Evolutionary conservation across 2,113 vertebrate species (phyloP), one percentile per base, ranked within the genome.

Genomic region (Sardina pilchardus): DNA sequence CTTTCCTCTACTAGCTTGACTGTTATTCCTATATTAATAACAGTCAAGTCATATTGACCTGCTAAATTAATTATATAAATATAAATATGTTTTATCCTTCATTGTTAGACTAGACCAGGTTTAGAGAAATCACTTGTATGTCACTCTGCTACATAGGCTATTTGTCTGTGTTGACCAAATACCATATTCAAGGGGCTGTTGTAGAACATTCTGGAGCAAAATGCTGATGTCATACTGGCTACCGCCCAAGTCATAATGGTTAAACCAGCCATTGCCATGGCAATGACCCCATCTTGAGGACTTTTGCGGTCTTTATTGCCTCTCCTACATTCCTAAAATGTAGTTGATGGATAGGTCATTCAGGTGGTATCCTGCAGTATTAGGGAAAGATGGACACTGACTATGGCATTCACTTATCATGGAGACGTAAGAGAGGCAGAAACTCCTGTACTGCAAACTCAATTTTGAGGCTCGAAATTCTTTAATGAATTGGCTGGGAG

Each of bases 401-500:
- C 71, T 14, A 36, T 12, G 14, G 71, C 71, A 36, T 78, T 30
- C 30, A 78, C 71, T 78, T 78, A 78, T 78, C 71, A 78, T 36
- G 30, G 12, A 78, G 12, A 78, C 39, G 34, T 78, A 78, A 36
- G 71, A 34, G 71, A 17, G 19, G 34, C 6, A 63, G 48, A 78
- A 14, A 16, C 26, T 36, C 30, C 63, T 53, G 50, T 1, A 43
- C 26, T 67, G 83, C 36, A 47, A 50, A 90, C 85, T 88, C 85
- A 87, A 85, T 50, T 83, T 56, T 36, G 85, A 88, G 81, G 24
- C 2, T 84, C 14, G 19, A 43, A 85, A 47, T 78, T 59, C 36
- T 85, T 59, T 82, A 85, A 85, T 82, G 85, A 81, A 47, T 67
- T 85, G 83, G 85, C 90, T 88, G 89, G 85, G 87, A 84, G 88